Base-by-base conservation (phyloP, 30 jellyfish, hydroid and myxozoan genomes). In the Aurelia sp. region DNA sequence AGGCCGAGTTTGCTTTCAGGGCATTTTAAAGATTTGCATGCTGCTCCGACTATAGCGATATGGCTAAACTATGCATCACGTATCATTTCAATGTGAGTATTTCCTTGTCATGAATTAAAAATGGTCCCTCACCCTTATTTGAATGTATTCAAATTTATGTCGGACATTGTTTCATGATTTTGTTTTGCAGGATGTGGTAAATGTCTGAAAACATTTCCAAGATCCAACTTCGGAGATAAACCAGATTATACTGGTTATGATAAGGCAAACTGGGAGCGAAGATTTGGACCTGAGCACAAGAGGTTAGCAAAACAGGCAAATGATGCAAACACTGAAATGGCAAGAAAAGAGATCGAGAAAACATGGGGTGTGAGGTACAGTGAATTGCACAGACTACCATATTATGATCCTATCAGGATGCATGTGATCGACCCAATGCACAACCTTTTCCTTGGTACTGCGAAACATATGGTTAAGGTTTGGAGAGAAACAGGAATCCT, bases 351-450 rank as follows among this genome's bases (percentile, higher is more conserved):
- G 4, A 60, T 60, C 12, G 71, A 60, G 33, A n/a, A 19, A 60
- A 22, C 71, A n/a, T 60, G 31, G 24, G 71, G 71, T 60, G 71
- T 60, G 71, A 60, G 71, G 33, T 60, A 60, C 71, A 60, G 71
- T 60, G 71, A 60, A 22, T 60, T 60, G 8, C 33, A n/a, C 33
- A 19, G 71, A 22, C 71, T 60, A 60, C 33, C 33, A n/a, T 60
- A 60, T 60, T 60, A 60, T 41, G 52, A 41, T 41, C 52, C 52
- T 4, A 12, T 41, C 52, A 41, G 52, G 52, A 41, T 41, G 52
- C 71, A 60, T 60, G 71, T 60, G 24, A 60, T 60, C 0, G 71
- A 60, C 71, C 71, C 71, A 60, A 60, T 60, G 71, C 71, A 60
- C 71, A 60, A 22, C 52, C 52, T 41, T 41, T 41, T 41, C 10